phyloP scores from a whole-genome alignment of 2,113 vertebrate species.

The Theropithecus gelada region DNA sequence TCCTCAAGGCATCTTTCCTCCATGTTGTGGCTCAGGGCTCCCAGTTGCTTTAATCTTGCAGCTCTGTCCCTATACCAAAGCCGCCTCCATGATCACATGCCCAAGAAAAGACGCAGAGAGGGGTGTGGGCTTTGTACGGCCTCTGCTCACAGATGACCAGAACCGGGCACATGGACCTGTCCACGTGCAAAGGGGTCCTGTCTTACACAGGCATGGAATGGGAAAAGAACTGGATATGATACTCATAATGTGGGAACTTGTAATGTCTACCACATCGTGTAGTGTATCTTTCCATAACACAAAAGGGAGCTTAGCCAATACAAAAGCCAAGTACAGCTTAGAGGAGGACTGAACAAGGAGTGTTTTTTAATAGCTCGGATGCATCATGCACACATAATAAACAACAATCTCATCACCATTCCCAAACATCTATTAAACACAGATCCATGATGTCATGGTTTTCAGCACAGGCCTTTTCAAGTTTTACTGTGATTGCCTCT shows the following conservation, averaged over 20 bases:
- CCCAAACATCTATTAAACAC: neutral
- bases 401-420: neutral
- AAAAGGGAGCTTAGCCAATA: neutral
- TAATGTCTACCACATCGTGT: neutral
- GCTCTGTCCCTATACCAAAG: neutral
- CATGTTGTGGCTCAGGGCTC: neutral
- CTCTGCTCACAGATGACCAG: neutral
- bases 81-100: neutral
- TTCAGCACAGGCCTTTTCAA: neutral
- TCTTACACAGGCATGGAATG: neutral
- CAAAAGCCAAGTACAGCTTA: neutral
- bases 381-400: neutral
- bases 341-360: neutral
- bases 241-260: neutral
- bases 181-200: rapidly evolving
- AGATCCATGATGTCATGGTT: neutral
- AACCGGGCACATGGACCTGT: neutral
- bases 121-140: neutral
- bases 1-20: neutral
- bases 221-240: neutral
- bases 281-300: neutral
- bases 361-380: neutral
- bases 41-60: neutral
- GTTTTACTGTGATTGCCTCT: neutral
- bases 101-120: neutral